Evolutionary conservation across 2,797 vertebrate genomes (phyloP), one percentile per base, ranked within the genome.

Genomic region (Notolabrus celidotus): DNA sequence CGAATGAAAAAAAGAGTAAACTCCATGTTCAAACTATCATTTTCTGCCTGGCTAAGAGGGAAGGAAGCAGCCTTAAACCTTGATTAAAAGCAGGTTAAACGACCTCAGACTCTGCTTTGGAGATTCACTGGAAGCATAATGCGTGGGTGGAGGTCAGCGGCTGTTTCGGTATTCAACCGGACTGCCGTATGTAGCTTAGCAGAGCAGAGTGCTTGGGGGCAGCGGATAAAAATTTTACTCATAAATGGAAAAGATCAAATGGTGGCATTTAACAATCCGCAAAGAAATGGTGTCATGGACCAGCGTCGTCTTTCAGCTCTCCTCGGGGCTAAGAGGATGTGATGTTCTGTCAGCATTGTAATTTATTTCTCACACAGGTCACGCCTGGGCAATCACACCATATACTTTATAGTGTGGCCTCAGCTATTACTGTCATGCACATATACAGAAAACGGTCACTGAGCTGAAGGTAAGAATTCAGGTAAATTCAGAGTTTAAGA

Each of bases 201-300:
- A 27, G 29, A 15, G 72, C 23, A 1, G 33, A 39, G 58, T 16
- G 77, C 84, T 84, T 16, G 43, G 64, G 74, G 78, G 73, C 60
- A 83, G 55, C 1, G 33, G 22, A 15, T 47, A 47, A 57, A 78
- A 77, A 64, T 60, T 83, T 79, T 66, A 74, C 74, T 86, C 70
- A 68, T 74, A 87, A 89, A 87, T 70, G 85, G 67, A 82, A 86
- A 89, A 89, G 85, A 89, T 88, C 87, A 92, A 89, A 88, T 74
- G 80, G 73, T 87, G 89, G 81, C 90, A 92, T 92, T 92, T 90
- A 88, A 86, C 83, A 82, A 69, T 74, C 60, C 22, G 70, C 65
- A 53, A 75, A 78, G 78, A 85, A 88, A 87, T 65, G 78, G 81
- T 86, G 85, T 87, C 84, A 83, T 61, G 38, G 79, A 74, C 74